Percentiles rank a stretch among this genome's conserved stretches.
Conservation (phyloP, 2,797 vertebrate genomes). For the Petrocephalus schoutedeni region DNA sequence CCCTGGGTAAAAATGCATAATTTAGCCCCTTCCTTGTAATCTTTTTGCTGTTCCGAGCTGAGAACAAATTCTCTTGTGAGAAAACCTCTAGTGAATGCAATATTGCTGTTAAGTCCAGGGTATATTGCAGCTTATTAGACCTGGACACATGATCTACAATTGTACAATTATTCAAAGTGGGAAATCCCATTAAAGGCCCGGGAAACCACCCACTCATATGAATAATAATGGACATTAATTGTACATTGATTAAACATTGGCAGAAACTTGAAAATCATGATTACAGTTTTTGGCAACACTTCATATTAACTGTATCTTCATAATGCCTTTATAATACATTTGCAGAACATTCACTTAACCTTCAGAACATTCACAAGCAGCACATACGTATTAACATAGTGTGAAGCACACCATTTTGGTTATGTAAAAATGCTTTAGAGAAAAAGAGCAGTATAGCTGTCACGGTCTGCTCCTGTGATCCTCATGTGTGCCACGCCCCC, state of each 20-base stretch:
- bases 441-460: no score
- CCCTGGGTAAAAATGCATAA: neutral
- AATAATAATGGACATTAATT: neutral
- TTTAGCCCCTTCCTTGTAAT: neutral
- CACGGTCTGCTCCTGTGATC: no score
- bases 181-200: neutral
- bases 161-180: neutral
- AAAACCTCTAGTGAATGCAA: neutral
- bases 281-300: no score
- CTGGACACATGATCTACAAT: neutral
- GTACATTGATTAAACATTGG: neutral
- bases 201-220: neutral
- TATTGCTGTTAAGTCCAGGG: neutral
- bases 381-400: no score
- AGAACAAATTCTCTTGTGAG: neutral
- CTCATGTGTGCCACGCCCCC: no score
- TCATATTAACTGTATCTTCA: no score
- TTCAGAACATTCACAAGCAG: no score
- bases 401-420: no score
- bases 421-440: no score
- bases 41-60: neutral
- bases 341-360: no score
- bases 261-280: no score
- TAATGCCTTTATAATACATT: no score
- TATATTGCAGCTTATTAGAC: neutral